Percentiles rank a stretch among this genome's conserved stretches.
Conservation (phyloP, 2,113 vertebrate genomes). For the Ictalurus punctatus region DNA sequence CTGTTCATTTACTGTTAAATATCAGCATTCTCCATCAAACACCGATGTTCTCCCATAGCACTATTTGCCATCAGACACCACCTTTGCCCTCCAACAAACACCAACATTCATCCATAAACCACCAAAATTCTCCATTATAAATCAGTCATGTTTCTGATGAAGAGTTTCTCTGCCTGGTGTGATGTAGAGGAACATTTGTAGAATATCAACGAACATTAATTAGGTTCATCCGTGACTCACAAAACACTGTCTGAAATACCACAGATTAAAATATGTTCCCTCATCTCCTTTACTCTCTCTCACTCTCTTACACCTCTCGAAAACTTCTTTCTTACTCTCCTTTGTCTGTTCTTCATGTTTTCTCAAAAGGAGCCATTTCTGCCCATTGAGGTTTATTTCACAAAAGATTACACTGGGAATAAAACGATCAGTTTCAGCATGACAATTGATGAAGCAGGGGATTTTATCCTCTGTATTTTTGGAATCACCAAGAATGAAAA, state of each 20-base stretch:
- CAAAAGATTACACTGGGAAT: not conserved
- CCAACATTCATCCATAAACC: not conserved
- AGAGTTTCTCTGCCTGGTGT: not conserved
- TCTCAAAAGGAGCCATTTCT: not conserved
- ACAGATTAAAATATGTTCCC: conserved; percentile 20
- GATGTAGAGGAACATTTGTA: conserved; percentile 22
- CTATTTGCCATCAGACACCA: not conserved
- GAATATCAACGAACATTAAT: conserved; percentile 40
- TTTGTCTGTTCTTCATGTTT: not conserved
- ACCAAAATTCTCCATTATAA: not conserved
- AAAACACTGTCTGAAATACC: conserved; percentile 10
- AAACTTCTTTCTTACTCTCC: not conserved
- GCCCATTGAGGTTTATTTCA: not conserved
- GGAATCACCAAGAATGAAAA: not conserved
- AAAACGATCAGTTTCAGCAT: not conserved
- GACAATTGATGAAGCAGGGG: not conserved
- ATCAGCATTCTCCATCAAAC: not conserved
- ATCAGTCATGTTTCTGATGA: not conserved
- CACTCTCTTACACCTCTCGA: too few species aligned
- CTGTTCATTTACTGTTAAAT: too few species aligned
- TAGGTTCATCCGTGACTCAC: conserved; percentile 9
- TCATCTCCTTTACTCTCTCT: not conserved
- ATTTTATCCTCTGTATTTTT: not conserved
- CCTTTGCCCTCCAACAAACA: not conserved
- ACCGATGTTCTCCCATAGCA: not conserved